These are phyloP conservation scores for Oncorhynchus nerka DNA, from an alignment of 2,113 vertebrate genomes.

Conservation along the genomic window DNA sequence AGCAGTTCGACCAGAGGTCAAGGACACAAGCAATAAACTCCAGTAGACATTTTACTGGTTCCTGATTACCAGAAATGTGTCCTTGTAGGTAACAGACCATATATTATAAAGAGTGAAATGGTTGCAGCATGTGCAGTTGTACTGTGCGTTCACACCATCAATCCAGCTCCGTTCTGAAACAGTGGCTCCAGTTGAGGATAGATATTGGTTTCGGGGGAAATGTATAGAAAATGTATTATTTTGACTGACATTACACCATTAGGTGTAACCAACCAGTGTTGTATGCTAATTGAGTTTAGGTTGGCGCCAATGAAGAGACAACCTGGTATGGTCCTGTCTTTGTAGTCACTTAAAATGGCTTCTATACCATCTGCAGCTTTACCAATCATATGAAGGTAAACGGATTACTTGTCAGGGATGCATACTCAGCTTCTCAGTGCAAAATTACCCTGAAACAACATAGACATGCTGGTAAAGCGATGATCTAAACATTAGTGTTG, in stretches of 20 bases:
- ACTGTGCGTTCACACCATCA: slow-evolving; percentile 39
- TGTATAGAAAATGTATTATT: neutral
- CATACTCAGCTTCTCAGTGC: neutral
- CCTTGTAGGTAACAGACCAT: slow-evolving; percentile 43
- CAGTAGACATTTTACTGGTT: slow-evolving; percentile 41
- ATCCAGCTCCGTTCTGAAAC: slow-evolving; percentile 30
- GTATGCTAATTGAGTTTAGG: neutral
- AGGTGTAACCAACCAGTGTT: neutral
- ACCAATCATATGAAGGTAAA: neutral
- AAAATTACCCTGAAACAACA: neutral
- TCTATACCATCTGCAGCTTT: neutral
- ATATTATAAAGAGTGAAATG: slow-evolving; percentile 44
- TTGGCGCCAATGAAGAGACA: neutral
- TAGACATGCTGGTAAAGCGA: neutral
- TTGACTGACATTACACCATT: neutral
- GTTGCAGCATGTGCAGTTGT: slow-evolving; percentile 48
- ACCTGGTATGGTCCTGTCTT: neutral
- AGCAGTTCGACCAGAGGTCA: slow-evolving; percentile 41
- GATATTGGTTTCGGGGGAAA: neutral
- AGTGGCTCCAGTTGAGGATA: slow-evolving; percentile 17
- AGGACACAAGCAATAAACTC: slow-evolving; percentile 40
- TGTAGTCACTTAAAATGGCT: neutral
- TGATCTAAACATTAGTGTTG: neutral
- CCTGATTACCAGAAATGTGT: slow-evolving; percentile 42
- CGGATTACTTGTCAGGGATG: neutral